Percentiles rank a stretch among this genome's conserved stretches.
Conservation (phyloP, 2,113 vertebrate species). For the Crypturellus undulatus region DNA sequence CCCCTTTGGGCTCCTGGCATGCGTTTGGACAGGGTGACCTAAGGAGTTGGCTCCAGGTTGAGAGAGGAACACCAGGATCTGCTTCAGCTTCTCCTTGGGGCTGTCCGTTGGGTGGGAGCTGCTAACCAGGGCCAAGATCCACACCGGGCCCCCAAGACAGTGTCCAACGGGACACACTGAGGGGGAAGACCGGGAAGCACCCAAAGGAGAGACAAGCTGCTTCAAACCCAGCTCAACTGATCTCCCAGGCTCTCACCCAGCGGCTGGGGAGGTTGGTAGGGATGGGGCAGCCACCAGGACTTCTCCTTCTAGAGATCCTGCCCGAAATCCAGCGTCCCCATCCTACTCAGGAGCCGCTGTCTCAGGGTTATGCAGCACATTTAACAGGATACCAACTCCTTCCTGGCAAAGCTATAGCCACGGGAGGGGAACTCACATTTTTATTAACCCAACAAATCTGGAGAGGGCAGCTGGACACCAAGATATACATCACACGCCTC, state of each 20-base stretch:
- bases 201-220: not conserved
- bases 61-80: not conserved
- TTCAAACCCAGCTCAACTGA: too few relatives aligned
- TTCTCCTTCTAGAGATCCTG: not conserved
- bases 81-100: not conserved
- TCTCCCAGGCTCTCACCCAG: not conserved
- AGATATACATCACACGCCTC: rapidly evolving
- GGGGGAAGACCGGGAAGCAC: not conserved
- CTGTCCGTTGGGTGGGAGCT: rapidly evolving
- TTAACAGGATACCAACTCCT: not conserved
- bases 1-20: not conserved
- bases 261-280: not conserved
- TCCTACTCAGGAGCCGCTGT: not conserved
- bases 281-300: not conserved
- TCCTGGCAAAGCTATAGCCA: not conserved
- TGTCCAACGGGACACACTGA: too few relatives aligned
- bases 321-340: not conserved
- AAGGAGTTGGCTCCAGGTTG: rapidly evolving
- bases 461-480: not conserved
- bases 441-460: not conserved
- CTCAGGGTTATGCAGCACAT: not conserved
- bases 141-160: not conserved
- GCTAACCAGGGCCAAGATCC: not conserved
- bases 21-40: not conserved
- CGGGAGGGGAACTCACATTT: not conserved